These are phyloP conservation scores for Eupithecia pulchellata DNA, from an alignment of 2,888 invertebrate genomes.

Conservation along the genomic window DNA sequence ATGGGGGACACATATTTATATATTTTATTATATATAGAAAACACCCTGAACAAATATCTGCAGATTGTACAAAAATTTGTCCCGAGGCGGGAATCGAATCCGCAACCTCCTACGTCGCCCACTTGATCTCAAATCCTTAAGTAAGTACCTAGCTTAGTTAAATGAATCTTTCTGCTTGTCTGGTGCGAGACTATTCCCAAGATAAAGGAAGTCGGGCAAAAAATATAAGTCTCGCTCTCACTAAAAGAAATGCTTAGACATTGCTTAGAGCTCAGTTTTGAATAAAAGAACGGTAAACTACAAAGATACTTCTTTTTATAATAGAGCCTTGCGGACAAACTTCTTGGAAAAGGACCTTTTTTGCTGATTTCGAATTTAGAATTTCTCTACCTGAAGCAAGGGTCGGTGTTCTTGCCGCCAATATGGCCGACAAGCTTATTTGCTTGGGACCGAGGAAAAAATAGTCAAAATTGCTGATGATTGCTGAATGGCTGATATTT, in stretches of 20 bases:
- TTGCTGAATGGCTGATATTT: too few relatives aligned
- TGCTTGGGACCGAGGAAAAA: slow-evolving; percentile 14
- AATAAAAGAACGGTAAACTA: slow-evolving; percentile 35
- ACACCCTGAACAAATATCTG: too few relatives aligned
- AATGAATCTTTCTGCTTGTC: not conserved
- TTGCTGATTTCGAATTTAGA: slow-evolving; percentile 59
- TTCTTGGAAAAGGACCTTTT: slow-evolving; percentile 75
- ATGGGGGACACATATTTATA: too few relatives aligned
- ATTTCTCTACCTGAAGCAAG: slow-evolving; percentile 64
- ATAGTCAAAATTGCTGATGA: slow-evolving; percentile 6
- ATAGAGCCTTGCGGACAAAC: slow-evolving; percentile 47
- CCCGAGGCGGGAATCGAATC: too few relatives aligned
- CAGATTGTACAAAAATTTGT: too few relatives aligned
- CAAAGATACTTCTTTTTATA: slow-evolving; percentile 37
- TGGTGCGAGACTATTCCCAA: not conserved
- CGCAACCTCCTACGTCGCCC: too few relatives aligned
- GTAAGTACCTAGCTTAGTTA: too few relatives aligned
- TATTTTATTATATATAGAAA: too few relatives aligned
- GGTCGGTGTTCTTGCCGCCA: slow-evolving; percentile 23
- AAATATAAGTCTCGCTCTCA: not conserved
- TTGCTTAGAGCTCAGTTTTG: slow-evolving; percentile 28
- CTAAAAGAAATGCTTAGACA: not conserved
- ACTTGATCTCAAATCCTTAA: too few relatives aligned
- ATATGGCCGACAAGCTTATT: slow-evolving; percentile 4
- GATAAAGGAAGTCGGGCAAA: not conserved